These are phyloP conservation scores for Zaprionus vittiger DNA, from an alignment of 1,140 invertebrate species.

Conservation along the genomic window DNA sequence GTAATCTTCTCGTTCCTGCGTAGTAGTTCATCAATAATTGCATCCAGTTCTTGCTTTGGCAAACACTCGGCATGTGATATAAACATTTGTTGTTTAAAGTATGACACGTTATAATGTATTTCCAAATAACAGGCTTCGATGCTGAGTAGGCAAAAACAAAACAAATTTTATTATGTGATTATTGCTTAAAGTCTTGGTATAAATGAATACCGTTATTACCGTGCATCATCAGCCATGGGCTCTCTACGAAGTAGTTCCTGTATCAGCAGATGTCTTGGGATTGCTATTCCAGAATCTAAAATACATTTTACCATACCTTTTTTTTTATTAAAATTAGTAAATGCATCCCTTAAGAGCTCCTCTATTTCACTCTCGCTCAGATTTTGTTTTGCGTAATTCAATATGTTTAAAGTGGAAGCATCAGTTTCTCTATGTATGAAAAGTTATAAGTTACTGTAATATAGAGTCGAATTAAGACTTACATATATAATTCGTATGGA, in stretches of 20 bases:
- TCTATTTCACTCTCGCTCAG: conserved; percentile 17
- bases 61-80: background rate
- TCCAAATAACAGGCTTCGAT: background rate
- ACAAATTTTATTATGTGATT: background rate
- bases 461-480: background rate
- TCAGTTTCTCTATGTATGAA: no score
- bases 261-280: background rate
- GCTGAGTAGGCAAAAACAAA: background rate
- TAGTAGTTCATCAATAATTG: background rate
- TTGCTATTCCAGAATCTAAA: no score
- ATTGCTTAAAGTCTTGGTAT: no score
- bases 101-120: no score
- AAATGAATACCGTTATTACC: background rate
- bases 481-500: background rate
- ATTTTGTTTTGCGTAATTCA: conserved; percentile 34
- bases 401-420: background rate
- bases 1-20: background rate
- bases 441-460: no score
- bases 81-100: no score
- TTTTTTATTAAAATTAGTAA: background rate
- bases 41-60: background rate
- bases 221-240: background rate
- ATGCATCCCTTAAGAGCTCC: background rate
- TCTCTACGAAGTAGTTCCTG: background rate
- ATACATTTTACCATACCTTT: no score